Evolutionary conservation across 2,888 invertebrate species (phyloP).

Genomic region (Tenthredo distinguenda): DNA sequence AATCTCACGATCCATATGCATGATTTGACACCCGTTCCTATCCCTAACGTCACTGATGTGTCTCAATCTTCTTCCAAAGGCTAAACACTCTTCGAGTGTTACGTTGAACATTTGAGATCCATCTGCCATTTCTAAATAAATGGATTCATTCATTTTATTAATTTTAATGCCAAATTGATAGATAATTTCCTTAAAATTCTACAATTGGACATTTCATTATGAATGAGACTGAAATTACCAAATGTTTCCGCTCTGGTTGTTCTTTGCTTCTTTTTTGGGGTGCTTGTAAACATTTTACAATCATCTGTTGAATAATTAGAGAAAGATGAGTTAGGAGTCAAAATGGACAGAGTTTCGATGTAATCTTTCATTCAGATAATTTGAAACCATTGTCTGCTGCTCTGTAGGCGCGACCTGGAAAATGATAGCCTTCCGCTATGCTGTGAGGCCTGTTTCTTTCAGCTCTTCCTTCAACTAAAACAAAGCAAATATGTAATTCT

Average conservation of each 20-base stretch:
- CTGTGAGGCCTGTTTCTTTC: slow-evolving; percentile 41
- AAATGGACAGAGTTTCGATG: not conserved
- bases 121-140: slow-evolving; percentile 48
- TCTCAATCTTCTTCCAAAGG: slow-evolving; percentile 35
- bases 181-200: not conserved
- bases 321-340: not conserved
- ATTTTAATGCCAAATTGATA: not conserved
- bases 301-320: slow-evolving; percentile 24
- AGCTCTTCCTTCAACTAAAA: slow-evolving; percentile 46
- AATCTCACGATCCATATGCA: slow-evolving; percentile 47
- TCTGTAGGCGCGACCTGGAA: slow-evolving; percentile 47
- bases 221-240: slow-evolving; percentile 36
- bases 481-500: slow-evolving; percentile 33
- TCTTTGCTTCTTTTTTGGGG: slow-evolving; percentile 44
- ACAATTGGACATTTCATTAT: not conserved
- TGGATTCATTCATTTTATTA: not conserved
- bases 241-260: slow-evolving; percentile 47
- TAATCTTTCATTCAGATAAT: not conserved
- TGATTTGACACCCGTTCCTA: slow-evolving; percentile 42
- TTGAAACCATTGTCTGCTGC: slow-evolving; percentile 20
- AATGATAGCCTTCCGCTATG: slow-evolving; percentile 51
- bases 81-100: slow-evolving; percentile 41
- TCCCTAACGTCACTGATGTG: slow-evolving; percentile 51
- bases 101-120: slow-evolving; percentile 53
- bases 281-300: slow-evolving; percentile 30